A percentile compares a stretch with the other conserved stretches of the same genome.
phyloP scores from a whole-genome alignment of 1,140 invertebrate genomes.

The Drosophila albomicans region DNA sequence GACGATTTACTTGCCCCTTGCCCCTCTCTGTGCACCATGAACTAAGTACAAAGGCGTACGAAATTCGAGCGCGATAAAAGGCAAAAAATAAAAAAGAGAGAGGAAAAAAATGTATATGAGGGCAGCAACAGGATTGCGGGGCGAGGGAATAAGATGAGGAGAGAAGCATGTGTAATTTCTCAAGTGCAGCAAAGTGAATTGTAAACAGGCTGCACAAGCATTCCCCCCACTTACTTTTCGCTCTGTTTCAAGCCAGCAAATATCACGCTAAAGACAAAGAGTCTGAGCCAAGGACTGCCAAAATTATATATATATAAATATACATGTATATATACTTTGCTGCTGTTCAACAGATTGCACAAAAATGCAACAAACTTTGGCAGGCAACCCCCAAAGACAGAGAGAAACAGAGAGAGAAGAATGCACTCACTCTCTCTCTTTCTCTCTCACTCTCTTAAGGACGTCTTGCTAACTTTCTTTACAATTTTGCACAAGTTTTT shows the following conservation, averaged over 20 bases:
- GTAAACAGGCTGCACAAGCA: constrained; percentile 61
- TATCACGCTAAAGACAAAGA: constrained; percentile 31
- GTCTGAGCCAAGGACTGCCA: constrained; percentile 15
- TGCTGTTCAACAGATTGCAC: constrained; percentile 72
- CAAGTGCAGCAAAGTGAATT: constrained; percentile 77
- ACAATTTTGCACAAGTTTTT: constrained; percentile 53
- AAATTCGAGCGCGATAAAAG: constrained; percentile 73
- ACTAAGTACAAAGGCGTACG: constrained; percentile 35
- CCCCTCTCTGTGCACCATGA: constrained; percentile 1
- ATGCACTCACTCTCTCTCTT: not conserved
- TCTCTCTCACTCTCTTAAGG: not conserved
- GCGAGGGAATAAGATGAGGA: not conserved
- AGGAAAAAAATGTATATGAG: too few relatives aligned
- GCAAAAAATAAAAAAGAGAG: constrained; percentile 27
- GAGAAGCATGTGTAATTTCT: constrained; percentile 73
- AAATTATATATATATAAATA: constrained; percentile 34
- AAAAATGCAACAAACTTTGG: constrained; percentile 54
- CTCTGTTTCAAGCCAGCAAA: constrained; percentile 34
- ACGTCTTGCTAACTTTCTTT: constrained; percentile 52
- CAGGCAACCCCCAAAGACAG: not conserved
- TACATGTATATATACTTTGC: constrained; percentile 11
- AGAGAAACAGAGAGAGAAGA: not conserved
- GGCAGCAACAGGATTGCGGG: not conserved
- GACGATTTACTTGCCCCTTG: constrained; percentile 73
- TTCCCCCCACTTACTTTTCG: not conserved